A percentile compares a stretch with the other conserved stretches of the same genome.
Conservation (phyloP, 2,888 invertebrate genomes). For the Iphiclides podalirius region DNA sequence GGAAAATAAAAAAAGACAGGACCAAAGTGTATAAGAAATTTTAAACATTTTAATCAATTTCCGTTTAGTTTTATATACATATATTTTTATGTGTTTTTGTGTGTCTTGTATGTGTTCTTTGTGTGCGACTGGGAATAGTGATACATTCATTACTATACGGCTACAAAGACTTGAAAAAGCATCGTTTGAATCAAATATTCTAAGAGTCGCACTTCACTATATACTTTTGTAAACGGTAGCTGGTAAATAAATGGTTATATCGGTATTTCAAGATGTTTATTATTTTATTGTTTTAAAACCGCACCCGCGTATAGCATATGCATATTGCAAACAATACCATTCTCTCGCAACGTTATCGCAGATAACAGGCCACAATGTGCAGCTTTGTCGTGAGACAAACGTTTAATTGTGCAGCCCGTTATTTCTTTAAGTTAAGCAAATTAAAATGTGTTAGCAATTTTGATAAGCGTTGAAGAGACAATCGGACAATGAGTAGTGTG, state of each 20-base stretch:
- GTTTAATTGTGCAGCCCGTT: slow-evolving; percentile 25
- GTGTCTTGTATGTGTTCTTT: too few relatives aligned
- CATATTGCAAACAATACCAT: slow-evolving; percentile 25
- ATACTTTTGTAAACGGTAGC: neutral
- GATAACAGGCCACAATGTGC: slow-evolving; percentile 42
- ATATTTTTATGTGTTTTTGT: neutral
- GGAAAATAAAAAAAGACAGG: neutral
- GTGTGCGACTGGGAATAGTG: neutral
- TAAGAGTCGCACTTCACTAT: too few relatives aligned
- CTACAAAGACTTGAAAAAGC: neutral
- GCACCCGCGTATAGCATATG: slow-evolving; percentile 2
- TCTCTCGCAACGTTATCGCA: slow-evolving; percentile 25
- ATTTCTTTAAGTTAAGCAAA: too few relatives aligned
- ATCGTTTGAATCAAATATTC: neutral
- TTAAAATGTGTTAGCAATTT: too few relatives aligned
- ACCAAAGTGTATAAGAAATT: neutral
- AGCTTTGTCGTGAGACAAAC: slow-evolving; percentile 44
- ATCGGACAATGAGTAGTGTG: slow-evolving; percentile 29
- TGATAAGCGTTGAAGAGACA: slow-evolving; percentile 33
- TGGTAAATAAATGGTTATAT: neutral
- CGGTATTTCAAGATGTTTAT: neutral
- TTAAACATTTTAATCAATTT: neutral
- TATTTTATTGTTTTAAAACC: neutral
- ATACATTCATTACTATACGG: neutral
- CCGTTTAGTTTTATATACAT: too few relatives aligned